Evolutionary conservation across 2,888 invertebrate genomes (phyloP), one percentile per base, ranked within the genome.

Genomic region (Lamellibrachia columna): DNA sequence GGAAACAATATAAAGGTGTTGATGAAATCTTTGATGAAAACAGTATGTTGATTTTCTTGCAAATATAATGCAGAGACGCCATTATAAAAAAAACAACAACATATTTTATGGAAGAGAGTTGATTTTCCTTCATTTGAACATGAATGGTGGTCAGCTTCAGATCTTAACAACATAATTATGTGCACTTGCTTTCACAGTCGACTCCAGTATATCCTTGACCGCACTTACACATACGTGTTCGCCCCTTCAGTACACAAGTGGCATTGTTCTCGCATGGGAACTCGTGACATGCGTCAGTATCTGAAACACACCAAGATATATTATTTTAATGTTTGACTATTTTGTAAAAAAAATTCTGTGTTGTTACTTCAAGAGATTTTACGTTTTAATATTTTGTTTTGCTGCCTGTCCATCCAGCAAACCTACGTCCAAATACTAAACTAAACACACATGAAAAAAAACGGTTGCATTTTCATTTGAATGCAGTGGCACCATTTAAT

Each of bases 181-280:
- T 75, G n/a, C 15, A 75, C 75, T 75, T 75, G 22, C 75, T 75
- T 75, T 75, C 75, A 75, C 75, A 75, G 75, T 75, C 75, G 75
- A n/a, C 75, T 22, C 75, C 75, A 22, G 75, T 75, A n/a, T 75
- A 75, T 22, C 15, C 75, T 22, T 75, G 75, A 22, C 22, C 22
- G 75, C 75, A 75, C 15, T 2, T 75, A 75, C 75, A 75, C 15
- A 22, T 75, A 15, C 75, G 75, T n/a, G 75, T 75, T 6, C 75
- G 75, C n/a, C 75, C 75, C 75, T 75, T 75, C 75, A 75, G 22
- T n/a, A 22, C 75, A 75, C 75, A 75, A 6, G 75, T 75, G 6
- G 75, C 75, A 6, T 75, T 75, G 22, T 75, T 75, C 75, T 15
- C 15, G 75, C 75, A 75, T 75, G 75, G 75, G 75, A 75, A 75